phyloP scores from a whole-genome alignment of 2,888 invertebrate species.

The Andrena trimmerana region DNA sequence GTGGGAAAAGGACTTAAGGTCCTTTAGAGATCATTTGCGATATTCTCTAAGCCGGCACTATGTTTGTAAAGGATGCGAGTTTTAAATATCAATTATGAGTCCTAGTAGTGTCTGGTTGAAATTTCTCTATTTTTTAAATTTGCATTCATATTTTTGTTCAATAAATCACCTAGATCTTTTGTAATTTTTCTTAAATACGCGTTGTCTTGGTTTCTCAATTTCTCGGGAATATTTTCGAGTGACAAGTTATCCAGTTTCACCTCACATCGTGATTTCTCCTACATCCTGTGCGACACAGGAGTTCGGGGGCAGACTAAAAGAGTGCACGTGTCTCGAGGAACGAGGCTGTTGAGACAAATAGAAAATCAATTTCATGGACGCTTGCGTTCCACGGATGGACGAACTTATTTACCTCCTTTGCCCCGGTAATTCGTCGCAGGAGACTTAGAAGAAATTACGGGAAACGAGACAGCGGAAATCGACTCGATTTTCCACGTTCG shows the following conservation, averaged over 20 bases:
- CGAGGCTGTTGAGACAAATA: conserved; percentile 63
- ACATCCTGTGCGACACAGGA: neutral
- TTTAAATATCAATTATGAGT: too few species aligned
- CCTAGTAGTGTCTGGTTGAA: too few species aligned
- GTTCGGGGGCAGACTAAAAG: neutral
- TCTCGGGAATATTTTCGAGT: neutral
- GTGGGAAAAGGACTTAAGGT: too few species aligned
- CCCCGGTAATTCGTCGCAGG: conserved; percentile 34
- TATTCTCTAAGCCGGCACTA: too few species aligned
- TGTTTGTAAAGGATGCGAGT: too few species aligned
- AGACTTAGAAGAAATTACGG: conserved; percentile 47
- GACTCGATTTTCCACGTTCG: conserved; percentile 53
- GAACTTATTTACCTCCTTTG: conserved; percentile 63
- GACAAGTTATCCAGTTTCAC: neutral
- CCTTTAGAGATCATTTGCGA: too few species aligned
- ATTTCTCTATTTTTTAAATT: too few species aligned
- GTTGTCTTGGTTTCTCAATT: neutral
- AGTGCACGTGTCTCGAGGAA: conserved; percentile 11
- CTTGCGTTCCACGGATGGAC: conserved; percentile 52
- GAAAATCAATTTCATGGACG: conserved; percentile 68
- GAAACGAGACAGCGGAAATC: conserved; percentile 54
- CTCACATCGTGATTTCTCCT: neutral
- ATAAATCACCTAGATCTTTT: too few species aligned
- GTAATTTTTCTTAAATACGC: too few species aligned
- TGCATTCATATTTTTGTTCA: too few species aligned